These are phyloP conservation scores for Abramis brama DNA, from an alignment of 2,113 vertebrate genomes.

Conservation along the genomic window DNA sequence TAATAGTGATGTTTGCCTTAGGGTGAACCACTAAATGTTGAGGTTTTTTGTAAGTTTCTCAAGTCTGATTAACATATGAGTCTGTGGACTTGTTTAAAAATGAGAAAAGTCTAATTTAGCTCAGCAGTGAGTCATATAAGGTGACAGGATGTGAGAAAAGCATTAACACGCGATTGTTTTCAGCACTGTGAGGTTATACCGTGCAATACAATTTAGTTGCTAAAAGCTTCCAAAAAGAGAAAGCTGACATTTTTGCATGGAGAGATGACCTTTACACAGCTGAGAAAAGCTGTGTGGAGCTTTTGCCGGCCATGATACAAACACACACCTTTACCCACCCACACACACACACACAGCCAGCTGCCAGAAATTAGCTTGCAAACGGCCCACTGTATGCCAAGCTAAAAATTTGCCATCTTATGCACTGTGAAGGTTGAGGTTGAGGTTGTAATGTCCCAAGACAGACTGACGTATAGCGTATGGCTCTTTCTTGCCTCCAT, in stretches of 20 bases:
- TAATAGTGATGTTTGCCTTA: background rate
- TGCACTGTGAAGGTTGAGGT: constrained; percentile 58
- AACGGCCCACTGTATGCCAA: constrained; percentile 52
- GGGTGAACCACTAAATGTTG: background rate
- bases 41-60: background rate
- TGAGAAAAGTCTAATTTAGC: background rate
- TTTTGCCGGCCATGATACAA: constrained; percentile 34
- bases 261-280: constrained; percentile 65
- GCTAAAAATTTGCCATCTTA: constrained; percentile 64
- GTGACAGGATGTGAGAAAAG: background rate
- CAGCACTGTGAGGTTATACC: background rate
- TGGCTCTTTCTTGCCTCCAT: background rate
- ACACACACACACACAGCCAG: constrained; percentile 43
- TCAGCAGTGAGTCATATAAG: background rate
- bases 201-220: constrained; percentile 51
- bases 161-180: constrained; percentile 15
- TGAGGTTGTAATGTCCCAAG: constrained; percentile 52
- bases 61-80: background rate
- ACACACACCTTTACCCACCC: constrained; percentile 21
- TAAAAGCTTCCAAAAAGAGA: constrained; percentile 60
- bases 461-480: background rate
- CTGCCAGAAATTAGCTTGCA: constrained; percentile 57
- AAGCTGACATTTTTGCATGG: constrained; percentile 60
- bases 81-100: constrained; percentile 5
- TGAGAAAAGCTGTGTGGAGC: constrained; percentile 36